Conservation (phyloP, 2,797 vertebrate species). For the Scyliorhinus canicula region DNA sequence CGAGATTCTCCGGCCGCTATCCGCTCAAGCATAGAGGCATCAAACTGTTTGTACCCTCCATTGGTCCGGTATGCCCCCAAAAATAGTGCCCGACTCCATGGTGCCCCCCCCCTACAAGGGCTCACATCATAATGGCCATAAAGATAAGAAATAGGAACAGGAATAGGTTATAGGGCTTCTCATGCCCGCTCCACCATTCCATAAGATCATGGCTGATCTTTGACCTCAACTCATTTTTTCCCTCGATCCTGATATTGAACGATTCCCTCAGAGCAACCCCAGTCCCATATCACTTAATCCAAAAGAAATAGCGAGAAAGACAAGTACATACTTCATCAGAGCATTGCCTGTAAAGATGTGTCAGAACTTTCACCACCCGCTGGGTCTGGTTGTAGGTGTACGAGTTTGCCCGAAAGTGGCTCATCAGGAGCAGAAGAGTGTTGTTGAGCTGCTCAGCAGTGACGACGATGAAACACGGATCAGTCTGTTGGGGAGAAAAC, state of each 20-base stretch:
- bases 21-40: no score
- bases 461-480: neutral
- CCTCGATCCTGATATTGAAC: neutral
- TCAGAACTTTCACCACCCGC: accelerated
- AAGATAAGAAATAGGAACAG: no score
- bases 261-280: neutral
- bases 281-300: neutral
- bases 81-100: neutral
- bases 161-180: no score
- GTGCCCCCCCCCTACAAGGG: neutral
- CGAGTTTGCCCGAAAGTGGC: neutral
- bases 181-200: no score
- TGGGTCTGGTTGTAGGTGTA: neutral
- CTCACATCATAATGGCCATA: no score
- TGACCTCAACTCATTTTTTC: no score
- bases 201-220: no score
- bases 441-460: neutral
- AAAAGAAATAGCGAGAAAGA: neutral
- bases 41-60: neutral
- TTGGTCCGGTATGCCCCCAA: neutral
- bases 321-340: neutral
- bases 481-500: neutral
- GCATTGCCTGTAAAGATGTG: neutral
- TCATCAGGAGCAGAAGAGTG: neutral
- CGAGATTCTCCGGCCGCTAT: no score